Evolutionary conservation across 2,113 vertebrate genomes (phyloP).

Genomic region (Pampusana beccarii): DNA sequence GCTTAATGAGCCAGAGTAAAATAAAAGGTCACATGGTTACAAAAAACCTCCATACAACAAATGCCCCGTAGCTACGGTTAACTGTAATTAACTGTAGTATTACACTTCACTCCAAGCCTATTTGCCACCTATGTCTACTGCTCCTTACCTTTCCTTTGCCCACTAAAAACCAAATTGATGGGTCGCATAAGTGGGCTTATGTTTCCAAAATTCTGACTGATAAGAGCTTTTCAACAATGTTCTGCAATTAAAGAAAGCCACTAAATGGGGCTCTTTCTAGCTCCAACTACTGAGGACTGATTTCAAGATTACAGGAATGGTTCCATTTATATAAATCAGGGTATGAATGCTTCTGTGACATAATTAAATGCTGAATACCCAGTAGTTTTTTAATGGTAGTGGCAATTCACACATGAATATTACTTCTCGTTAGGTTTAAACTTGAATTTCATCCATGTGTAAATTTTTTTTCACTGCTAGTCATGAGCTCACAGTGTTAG

Average conservation of each 20-base stretch:
- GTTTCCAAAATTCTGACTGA: background rate
- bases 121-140: conserved; percentile 48
- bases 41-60: conserved; percentile 65
- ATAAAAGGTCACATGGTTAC: conserved; percentile 70
- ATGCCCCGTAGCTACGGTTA: conserved; percentile 69
- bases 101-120: conserved; percentile 66
- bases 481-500: background rate
- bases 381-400: background rate
- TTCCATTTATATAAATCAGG: conserved; percentile 1
- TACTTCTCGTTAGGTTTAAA: background rate
- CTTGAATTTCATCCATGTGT: conserved; percentile 17
- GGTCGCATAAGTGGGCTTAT: background rate
- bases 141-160: conserved; percentile 29
- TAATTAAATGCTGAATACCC: background rate
- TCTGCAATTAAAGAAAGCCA: conserved; percentile 15
- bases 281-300: background rate
- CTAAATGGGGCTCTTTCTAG: background rate
- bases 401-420: conserved; percentile 6
- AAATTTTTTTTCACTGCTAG: background rate
- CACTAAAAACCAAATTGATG: background rate
- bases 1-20: conserved; percentile 65
- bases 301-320: background rate
- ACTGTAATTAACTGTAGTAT: conserved; percentile 77
- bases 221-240: background rate
- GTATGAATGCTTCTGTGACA: background rate